A percentile compares a stretch with the other conserved stretches of the same genome.
These are phyloP conservation scores for Agrypnus murinus DNA, from an alignment of 2,888 invertebrate genomes.

Conservation along the genomic window DNA sequence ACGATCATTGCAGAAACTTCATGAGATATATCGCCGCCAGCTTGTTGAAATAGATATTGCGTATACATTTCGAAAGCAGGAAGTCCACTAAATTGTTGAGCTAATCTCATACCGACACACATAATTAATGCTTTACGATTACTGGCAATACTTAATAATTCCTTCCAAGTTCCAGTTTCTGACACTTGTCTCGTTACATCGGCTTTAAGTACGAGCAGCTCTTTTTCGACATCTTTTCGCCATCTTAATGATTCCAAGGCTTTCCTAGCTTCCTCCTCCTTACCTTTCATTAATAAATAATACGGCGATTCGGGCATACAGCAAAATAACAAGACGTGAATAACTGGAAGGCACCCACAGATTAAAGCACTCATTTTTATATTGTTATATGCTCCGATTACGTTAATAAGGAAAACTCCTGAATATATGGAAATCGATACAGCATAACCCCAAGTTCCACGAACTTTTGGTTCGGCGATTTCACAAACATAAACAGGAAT, in stretches of 20 bases:
- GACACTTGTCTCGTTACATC: constrained; percentile 64
- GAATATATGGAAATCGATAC: constrained; percentile 55
- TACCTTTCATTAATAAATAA: constrained; percentile 61
- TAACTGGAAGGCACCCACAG: constrained; percentile 54
- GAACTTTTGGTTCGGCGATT: constrained; percentile 61
- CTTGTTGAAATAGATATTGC: constrained; percentile 64
- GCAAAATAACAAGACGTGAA: constrained; percentile 56
- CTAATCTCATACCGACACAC: constrained; percentile 57
- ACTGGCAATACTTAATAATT: constrained; percentile 60
- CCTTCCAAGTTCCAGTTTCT: constrained; percentile 60
- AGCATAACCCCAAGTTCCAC: constrained; percentile 63
- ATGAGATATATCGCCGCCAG: constrained; percentile 63
- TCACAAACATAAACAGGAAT: constrained; percentile 62
- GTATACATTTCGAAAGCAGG: constrained; percentile 62
- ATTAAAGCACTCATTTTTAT: constrained; percentile 53
- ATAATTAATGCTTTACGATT: constrained; percentile 62
- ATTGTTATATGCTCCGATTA: constrained; percentile 58
- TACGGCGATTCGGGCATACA: constrained; percentile 66
- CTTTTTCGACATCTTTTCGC: constrained; percentile 60
- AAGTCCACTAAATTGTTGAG: constrained; percentile 63
- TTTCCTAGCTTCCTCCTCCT: constrained; percentile 57
- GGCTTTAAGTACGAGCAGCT: constrained; percentile 56
- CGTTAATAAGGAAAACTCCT: constrained; percentile 60
- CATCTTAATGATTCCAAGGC: constrained; percentile 60
- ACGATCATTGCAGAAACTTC: constrained; percentile 63